These are phyloP conservation scores for Habroteleia sp. DNA, from an alignment of 2,888 invertebrate genomes.

Conservation along the genomic window DNA sequence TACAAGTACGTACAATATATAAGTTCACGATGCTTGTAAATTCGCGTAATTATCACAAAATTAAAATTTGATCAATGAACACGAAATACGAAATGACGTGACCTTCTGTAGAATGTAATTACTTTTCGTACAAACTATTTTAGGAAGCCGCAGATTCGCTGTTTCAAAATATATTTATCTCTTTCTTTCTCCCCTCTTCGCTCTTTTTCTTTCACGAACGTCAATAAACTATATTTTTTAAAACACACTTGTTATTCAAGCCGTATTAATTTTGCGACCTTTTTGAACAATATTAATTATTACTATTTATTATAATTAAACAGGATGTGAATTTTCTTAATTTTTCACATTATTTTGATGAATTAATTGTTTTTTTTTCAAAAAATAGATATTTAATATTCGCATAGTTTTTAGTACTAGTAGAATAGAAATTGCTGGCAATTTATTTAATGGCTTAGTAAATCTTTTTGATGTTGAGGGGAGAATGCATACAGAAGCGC, in stretches of 20 bases:
- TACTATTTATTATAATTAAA: not conserved
- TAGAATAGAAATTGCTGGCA: too few relatives aligned
- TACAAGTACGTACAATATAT: too few relatives aligned
- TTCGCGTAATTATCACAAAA: constrained; percentile 50
- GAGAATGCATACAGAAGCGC: constrained; percentile 17
- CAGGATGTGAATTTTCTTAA: too few relatives aligned
- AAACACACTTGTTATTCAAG: not conserved
- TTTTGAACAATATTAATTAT: too few relatives aligned
- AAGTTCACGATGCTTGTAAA: too few relatives aligned
- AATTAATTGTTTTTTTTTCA: too few relatives aligned
- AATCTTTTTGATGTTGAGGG: not conserved
- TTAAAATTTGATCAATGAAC: constrained; percentile 53
- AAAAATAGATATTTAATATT: too few relatives aligned
- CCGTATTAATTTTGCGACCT: too few relatives aligned
- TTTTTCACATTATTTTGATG: too few relatives aligned
- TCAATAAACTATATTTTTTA: constrained; percentile 10
- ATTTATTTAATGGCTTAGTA: too few relatives aligned
- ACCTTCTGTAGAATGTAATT: constrained; percentile 54
- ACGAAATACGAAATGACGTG: constrained; percentile 58
- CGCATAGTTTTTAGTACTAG: too few relatives aligned
- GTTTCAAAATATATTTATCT: constrained; percentile 31
- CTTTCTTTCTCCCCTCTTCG: constrained; percentile 1
- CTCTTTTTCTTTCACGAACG: constrained; percentile 13
- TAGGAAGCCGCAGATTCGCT: constrained; percentile 35
- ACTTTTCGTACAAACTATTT: constrained; percentile 58